Evolutionary conservation across 2,113 vertebrate genomes (phyloP), one percentile per base, ranked within the genome.

Genomic region (Phalacrocorax aristotelis): DNA sequence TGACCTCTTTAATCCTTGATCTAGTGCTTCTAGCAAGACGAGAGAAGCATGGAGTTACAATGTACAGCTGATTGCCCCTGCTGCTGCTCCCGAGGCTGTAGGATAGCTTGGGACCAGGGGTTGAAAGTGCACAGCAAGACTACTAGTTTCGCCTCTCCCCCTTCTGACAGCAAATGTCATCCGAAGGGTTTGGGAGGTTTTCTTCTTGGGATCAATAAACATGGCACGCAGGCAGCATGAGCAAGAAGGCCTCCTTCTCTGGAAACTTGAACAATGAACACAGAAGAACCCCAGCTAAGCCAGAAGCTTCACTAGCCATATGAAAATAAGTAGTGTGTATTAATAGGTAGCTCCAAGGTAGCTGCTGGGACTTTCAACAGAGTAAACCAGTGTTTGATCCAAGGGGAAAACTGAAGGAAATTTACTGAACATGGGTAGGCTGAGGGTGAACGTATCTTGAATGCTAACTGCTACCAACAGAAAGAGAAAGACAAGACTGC

Each of bases 121-220:
- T 75, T 48, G 44, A 58, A 91, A 84, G 1, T 9, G 13, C 48
- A 55, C 49, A 72, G 32, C 0, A 0, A 78, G 48, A 71, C 14
- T 36, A 36, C 9, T 58, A 13, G 18, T 34, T 70, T 61, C 77
- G 27, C 9, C 15, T 64, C 21, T 27, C 12, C 25, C 14, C 23
- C 32, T 75, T 91, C 52, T 18, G 36, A 87, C 15, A 85, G 26
- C 6, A 71, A 68, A 68, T 5, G 8, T 12, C 30, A 58, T 15
- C 27, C 23, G 30, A 71, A n/a, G 38, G 68, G 32, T 21, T 25
- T 7, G 3, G 46, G 54, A 60, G 11, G 3, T 64, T 49, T 60
- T 40, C 55, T 19, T 26, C 34, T 18, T 52, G 15, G 22, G 8
- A 89, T 65, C 13, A 40, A 89, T 19, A 78, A 84, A 58, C 52